These are phyloP conservation scores for Macaria notata DNA, from an alignment of 2,888 invertebrate species.

Conservation along the genomic window DNA sequence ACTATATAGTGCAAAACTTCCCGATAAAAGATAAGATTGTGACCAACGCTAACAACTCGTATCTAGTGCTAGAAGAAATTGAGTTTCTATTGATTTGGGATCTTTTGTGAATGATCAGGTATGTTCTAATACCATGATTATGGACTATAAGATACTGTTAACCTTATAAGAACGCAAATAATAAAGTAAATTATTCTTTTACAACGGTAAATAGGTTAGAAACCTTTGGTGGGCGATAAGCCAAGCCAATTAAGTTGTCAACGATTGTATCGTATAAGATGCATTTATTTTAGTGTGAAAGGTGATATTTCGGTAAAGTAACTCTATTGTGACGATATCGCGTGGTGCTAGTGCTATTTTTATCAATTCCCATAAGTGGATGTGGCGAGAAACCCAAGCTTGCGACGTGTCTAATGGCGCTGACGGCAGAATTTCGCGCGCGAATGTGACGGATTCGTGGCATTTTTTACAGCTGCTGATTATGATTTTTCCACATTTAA, in stretches of 20 bases:
- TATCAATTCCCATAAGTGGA: slow-evolving; percentile 78
- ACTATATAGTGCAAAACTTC: slow-evolving; percentile 44
- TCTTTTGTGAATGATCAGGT: slow-evolving; percentile 79
- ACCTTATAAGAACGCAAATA: slow-evolving; percentile 33
- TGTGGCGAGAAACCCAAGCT: slow-evolving; percentile 75
- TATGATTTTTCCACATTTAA: slow-evolving; percentile 52
- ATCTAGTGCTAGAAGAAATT: slow-evolving; percentile 45
- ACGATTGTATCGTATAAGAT: slow-evolving; percentile 47
- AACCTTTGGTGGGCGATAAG: slow-evolving; percentile 75
- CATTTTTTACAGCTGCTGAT: slow-evolving; percentile 78
- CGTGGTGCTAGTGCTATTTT: slow-evolving; percentile 66
- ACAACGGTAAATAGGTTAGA: slow-evolving; percentile 71
- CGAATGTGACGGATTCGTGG: slow-evolving; percentile 82
- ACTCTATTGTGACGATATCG: slow-evolving; percentile 48
- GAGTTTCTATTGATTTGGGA: slow-evolving; percentile 62
- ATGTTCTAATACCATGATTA: slow-evolving; percentile 49
- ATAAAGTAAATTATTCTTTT: slow-evolving; percentile 41
- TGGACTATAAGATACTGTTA: slow-evolving; percentile 40
- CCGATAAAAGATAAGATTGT: slow-evolving; percentile 45
- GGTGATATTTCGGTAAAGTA: slow-evolving; percentile 43
- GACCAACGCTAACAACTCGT: slow-evolving; percentile 30
- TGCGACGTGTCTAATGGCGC: slow-evolving; percentile 83
- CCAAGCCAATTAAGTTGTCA: slow-evolving; percentile 68
- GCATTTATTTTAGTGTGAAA: slow-evolving; percentile 42
- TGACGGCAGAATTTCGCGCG: slow-evolving; percentile 81